Base-by-base conservation (phyloP, 2,888 invertebrate species). In the Dicranocentrus wangi region DNA sequence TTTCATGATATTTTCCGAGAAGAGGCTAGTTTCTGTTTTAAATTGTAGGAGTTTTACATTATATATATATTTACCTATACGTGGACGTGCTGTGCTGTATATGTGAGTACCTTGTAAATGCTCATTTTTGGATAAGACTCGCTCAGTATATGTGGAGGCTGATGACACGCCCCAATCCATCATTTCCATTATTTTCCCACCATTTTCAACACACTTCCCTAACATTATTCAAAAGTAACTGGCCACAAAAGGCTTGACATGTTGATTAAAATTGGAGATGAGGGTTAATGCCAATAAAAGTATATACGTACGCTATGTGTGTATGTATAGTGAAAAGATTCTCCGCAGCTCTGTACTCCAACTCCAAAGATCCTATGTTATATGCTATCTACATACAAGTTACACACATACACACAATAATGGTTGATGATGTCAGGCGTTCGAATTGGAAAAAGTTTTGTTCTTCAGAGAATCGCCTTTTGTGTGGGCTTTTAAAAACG, bases 221-320 rank as follows among this genome's bases (percentile, higher is more conserved):
- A 25, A 43, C 42, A 17, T 27, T 17, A 25, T 7, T 10, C 10
- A 23, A 65, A 42, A 15, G 19, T 15, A 58, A 25, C 13, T 42
- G 27, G 63, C 71, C 78, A 79, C 63, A 79, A 79, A 79, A 79
- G 78, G 78, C 71, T 79, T 79, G 78, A 79, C 78, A 79, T 70
- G 78, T 79, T 79, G 71, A 79, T 71, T 55, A 71, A 71, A 79
- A 71, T 58, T 25, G 43, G 42, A 63, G 55, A 70, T 39, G 58
- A n/a, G 58, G 58, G 32, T 7, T 32, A 32, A 15, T 17, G 51
- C 51, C 32, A 32, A 32, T 17, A 19, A 51, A 51, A 32, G 32
- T 10, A 32, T 32, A 32, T n/a, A n/a, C n/a, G n/a, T n/a, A n/a
- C n/a, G n/a, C n/a, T n/a, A n/a, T n/a, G n/a, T n/a, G n/a, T n/a